These are phyloP conservation scores for Grallaria varia DNA, from an alignment of 2,113 vertebrate species.

Conservation along the genomic window DNA sequence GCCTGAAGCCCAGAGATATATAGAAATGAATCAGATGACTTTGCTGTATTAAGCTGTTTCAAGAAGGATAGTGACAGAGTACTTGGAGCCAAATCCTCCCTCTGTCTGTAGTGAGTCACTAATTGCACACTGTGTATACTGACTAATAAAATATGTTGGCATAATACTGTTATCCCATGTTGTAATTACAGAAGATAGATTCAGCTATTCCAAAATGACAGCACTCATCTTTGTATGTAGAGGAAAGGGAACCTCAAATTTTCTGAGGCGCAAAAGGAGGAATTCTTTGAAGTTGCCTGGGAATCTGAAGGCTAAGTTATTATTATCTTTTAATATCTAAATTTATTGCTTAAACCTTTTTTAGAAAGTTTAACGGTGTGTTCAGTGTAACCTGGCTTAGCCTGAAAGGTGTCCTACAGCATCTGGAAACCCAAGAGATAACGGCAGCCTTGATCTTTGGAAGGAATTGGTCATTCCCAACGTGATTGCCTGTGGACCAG, in stretches of 20 bases:
- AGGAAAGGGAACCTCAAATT: conserved; percentile 7
- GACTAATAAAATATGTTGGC: conserved; percentile 62
- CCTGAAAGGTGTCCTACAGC: not conserved
- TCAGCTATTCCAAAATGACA: conserved; percentile 26
- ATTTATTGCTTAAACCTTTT: not conserved
- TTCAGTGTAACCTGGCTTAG: not conserved
- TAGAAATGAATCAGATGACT: not conserved
- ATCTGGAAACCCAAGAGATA: conserved; percentile 9
- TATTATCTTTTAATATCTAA: not conserved
- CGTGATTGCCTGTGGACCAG: not conserved
- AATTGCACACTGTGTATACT: conserved; percentile 47
- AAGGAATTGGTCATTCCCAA: not conserved
- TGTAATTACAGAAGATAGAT: conserved; percentile 51
- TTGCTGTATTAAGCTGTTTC: conserved; percentile 6
- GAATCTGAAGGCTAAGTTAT: not conserved
- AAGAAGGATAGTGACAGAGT: conserved; percentile 6
- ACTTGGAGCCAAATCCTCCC: not conserved
- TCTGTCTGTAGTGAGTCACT: conserved; percentile 60
- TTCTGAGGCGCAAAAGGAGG: not conserved
- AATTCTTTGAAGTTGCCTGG: not conserved
- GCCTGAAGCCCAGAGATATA: not conserved
- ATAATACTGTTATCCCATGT: conserved; percentile 46
- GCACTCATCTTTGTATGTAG: not conserved
- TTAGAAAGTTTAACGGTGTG: not conserved
- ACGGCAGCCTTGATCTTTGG: not conserved